These are phyloP conservation scores for Brachionichthys hirsutus DNA, from an alignment of 2,113 vertebrate species.

Conservation along the genomic window DNA sequence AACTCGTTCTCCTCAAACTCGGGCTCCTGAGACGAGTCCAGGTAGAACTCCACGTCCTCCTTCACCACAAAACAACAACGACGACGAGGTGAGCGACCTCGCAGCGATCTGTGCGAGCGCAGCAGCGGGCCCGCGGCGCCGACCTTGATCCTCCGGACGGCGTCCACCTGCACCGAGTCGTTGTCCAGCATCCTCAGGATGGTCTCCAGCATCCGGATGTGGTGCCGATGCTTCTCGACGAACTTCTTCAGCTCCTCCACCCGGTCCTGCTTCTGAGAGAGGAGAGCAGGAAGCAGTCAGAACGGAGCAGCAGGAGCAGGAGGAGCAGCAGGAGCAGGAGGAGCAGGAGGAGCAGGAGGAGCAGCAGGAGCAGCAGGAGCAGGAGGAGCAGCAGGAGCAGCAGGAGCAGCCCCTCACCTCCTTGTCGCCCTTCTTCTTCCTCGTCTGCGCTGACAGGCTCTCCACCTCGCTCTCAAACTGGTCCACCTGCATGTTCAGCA, in stretches of 20 bases:
- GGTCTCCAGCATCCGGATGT: conserved; percentile 89
- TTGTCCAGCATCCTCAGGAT: conserved; percentile 91
- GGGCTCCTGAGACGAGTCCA: conserved; percentile 88
- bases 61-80: background rate
- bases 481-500: conserved; percentile 94
- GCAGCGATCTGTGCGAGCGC: no score
- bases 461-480: conserved; percentile 94
- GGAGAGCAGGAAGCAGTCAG: no score
- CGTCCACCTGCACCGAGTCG: conserved; percentile 85
- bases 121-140: no score
- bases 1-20: conserved; percentile 93
- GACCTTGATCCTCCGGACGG: conserved; percentile 87
- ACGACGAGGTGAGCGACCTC: no score
- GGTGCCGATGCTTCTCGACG: conserved; percentile 86
- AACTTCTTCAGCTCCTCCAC: conserved; percentile 88
- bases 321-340: no score
- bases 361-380: no score
- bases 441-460: conserved; percentile 87
- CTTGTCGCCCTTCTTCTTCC: conserved; percentile 93
- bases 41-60: conserved; percentile 89
- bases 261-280: conserved; percentile 91
- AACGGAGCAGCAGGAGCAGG: no score
- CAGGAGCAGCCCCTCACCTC: conserved; percentile 84
- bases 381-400: no score
- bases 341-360: no score